phyloP scores from a whole-genome alignment of 2,797 vertebrate genomes.

The Poeciliopsis infans region DNA sequence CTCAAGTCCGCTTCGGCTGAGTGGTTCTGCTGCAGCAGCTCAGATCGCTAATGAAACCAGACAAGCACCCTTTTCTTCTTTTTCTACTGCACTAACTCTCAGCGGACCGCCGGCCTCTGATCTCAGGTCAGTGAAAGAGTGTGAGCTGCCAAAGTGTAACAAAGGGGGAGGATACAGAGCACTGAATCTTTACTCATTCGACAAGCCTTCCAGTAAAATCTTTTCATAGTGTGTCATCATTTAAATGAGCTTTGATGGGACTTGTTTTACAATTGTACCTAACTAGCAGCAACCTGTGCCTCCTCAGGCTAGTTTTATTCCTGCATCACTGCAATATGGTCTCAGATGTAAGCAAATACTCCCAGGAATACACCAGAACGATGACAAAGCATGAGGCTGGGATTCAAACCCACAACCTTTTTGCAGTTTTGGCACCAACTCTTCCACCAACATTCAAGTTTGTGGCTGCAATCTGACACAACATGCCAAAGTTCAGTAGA shows the following conservation, averaged over 20 bases:
- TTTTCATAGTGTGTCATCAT: neutral
- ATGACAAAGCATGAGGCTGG: neutral
- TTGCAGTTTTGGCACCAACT: neutral
- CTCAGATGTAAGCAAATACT: neutral
- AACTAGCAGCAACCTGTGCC: neutral
- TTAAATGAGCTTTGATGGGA: neutral
- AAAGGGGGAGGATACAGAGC: conserved; percentile 22
- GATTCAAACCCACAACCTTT: too few species aligned
- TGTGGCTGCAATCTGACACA: neutral
- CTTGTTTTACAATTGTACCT: neutral
- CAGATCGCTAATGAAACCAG: conserved; percentile 68
- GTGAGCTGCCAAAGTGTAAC: conserved; percentile 38
- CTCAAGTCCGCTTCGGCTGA: conserved; percentile 39
- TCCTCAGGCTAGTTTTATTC: neutral
- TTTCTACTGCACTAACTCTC: conserved; percentile 56
- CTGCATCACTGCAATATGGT: neutral
- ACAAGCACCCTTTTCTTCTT: conserved; percentile 73
- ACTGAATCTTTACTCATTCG: neutral
- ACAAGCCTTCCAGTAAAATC: neutral
- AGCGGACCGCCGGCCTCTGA: conserved; percentile 56
- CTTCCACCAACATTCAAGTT: neutral
- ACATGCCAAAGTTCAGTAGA: neutral
- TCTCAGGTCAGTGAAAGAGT: conserved; percentile 38
- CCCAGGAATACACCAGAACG: neutral
- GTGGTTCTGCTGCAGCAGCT: conserved; percentile 40